Conservation (phyloP, 1,140 invertebrate genomes). For the Scaptomyza graminum region DNA sequence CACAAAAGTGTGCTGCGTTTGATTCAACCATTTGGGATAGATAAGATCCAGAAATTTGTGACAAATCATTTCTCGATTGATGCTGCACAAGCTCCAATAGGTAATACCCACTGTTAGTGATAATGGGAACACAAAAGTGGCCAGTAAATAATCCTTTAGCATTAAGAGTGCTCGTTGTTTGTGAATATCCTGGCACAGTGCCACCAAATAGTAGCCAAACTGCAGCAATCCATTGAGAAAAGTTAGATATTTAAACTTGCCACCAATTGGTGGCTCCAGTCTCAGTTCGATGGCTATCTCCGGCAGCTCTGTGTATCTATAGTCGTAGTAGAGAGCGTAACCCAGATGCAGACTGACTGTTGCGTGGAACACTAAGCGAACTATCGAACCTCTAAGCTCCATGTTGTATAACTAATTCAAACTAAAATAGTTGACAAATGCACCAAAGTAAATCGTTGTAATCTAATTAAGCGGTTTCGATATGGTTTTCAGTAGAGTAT, state of each 20-base stretch:
- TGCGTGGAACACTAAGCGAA: slow-evolving; percentile 85
- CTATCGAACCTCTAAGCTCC: background rate
- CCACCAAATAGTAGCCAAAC: slow-evolving; percentile 88
- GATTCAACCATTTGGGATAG: slow-evolving; percentile 93
- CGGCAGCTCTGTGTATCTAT: slow-evolving; percentile 86
- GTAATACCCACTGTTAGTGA: slow-evolving; percentile 92
- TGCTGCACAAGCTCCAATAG: slow-evolving; percentile 92
- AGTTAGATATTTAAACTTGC: slow-evolving; percentile 94
- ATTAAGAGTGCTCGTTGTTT: slow-evolving; percentile 87
- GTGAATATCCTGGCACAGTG: slow-evolving; percentile 88
- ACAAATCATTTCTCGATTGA: slow-evolving; percentile 92
- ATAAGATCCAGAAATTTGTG: slow-evolving; percentile 89
- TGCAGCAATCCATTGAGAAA: slow-evolving; percentile 91
- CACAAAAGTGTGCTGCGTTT: slow-evolving; percentile 92
- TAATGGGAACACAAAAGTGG: slow-evolving; percentile 89
- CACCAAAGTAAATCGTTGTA: no score
- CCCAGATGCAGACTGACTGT: slow-evolving; percentile 87
- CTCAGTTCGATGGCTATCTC: slow-evolving; percentile 77
- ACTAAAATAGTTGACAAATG: background rate
- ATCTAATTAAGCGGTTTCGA: background rate
- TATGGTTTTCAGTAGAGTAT: background rate
- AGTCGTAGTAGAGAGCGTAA: slow-evolving; percentile 90
- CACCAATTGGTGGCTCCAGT: slow-evolving; percentile 84
- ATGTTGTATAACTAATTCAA: background rate
- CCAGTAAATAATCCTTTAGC: slow-evolving; percentile 88